phyloP scores from a whole-genome alignment of 2,797 vertebrate genomes.

The Forpus xanthops region DNA sequence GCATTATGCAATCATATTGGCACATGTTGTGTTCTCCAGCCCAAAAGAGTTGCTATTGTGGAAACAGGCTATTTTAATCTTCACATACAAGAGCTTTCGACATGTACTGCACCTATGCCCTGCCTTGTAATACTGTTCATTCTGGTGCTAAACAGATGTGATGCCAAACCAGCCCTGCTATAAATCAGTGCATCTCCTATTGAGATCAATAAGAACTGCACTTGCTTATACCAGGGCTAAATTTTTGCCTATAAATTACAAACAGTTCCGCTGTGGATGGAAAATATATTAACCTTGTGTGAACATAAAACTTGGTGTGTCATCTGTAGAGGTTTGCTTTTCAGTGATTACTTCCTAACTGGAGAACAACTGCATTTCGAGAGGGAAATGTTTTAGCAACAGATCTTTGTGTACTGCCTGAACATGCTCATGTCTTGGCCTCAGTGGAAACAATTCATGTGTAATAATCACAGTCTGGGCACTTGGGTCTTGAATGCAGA shows the following conservation, averaged over 20 bases:
- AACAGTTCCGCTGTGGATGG: not conserved
- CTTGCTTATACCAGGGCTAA: slow-evolving; percentile 19
- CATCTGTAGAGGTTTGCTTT: slow-evolving; percentile 29
- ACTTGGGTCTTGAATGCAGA: not conserved
- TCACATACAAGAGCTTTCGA: slow-evolving; percentile 57
- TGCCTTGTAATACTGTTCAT: slow-evolving; percentile 16
- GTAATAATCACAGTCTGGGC: not conserved
- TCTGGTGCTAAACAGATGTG: slow-evolving; percentile 8
- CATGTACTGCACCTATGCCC: not conserved
- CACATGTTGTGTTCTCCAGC: slow-evolving; percentile 37
- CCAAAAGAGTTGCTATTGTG: slow-evolving; percentile 62
- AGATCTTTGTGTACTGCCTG: not conserved
- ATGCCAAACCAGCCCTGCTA: not conserved
- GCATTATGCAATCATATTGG: slow-evolving; percentile 54
- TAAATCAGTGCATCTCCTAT: slow-evolving; percentile 38
- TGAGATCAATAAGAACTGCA: slow-evolving; percentile 35
- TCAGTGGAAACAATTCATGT: not conserved
- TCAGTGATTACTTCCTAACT: slow-evolving; percentile 20
- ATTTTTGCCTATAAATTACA: slow-evolving; percentile 39
- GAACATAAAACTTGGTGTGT: slow-evolving; percentile 4
- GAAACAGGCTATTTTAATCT: slow-evolving; percentile 47
- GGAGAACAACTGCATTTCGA: not conserved
- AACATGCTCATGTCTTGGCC: not conserved
- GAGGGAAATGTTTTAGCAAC: slow-evolving; percentile 24
- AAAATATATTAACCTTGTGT: slow-evolving; percentile 33